A percentile compares a stretch with the other conserved stretches of the same genome.
Conservation (phyloP, 2,113 vertebrate species). For the Rostratula benghalensis region DNA sequence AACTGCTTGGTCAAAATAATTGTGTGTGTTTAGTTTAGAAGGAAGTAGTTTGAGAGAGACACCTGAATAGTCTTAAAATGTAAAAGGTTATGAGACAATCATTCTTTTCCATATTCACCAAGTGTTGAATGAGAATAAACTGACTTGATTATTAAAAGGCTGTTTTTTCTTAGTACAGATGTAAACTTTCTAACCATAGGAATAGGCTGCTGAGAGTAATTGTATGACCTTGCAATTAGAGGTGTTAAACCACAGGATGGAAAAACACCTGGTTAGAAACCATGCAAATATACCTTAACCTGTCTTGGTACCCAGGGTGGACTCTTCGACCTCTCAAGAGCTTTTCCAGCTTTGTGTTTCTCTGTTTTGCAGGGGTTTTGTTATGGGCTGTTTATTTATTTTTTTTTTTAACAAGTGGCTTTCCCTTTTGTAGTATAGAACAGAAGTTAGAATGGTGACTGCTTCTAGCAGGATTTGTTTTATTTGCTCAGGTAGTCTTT, state of each 20-base stretch:
- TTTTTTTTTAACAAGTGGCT: background rate
- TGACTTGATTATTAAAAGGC: background rate
- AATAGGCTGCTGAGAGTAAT: background rate
- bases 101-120: background rate
- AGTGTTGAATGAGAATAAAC: background rate
- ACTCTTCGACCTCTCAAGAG: background rate
- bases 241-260: background rate
- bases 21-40: background rate
- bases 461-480: background rate
- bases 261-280: background rate
- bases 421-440: background rate
- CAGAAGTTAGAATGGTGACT: background rate
- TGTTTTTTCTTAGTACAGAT: background rate
- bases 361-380: background rate
- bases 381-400: background rate
- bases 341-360: background rate
- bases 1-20: background rate
- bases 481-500: background rate
- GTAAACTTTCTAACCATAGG: background rate
- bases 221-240: conserved; percentile 14
- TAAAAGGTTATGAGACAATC: background rate
- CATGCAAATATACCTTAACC: background rate
- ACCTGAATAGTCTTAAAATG: background rate
- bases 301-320: background rate
- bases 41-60: background rate